Evolutionary conservation across 2,888 invertebrate species (phyloP).

Genomic region (Anagyrus pseudococci): DNA sequence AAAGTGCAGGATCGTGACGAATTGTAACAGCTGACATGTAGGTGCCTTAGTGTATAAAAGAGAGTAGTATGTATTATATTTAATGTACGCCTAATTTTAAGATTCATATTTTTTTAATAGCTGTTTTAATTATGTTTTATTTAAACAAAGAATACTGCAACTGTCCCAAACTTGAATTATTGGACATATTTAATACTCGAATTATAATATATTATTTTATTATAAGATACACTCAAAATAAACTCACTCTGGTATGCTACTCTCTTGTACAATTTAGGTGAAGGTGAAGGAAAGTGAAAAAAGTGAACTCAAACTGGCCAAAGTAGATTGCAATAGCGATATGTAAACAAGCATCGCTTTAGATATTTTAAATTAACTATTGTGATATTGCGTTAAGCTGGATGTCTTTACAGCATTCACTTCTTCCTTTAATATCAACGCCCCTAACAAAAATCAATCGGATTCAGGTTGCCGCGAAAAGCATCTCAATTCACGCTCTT

Average conservation of each 20-base stretch:
- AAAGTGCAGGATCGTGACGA: slow-evolving; percentile 32
- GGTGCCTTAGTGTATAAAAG: slow-evolving; percentile 26
- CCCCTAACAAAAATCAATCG: too few species aligned
- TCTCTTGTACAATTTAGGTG: not conserved
- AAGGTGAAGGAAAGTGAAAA: not conserved
- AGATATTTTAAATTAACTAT: slow-evolving; percentile 22
- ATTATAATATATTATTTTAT: not conserved
- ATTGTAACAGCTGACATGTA: slow-evolving; percentile 24
- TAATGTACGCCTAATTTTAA: not conserved
- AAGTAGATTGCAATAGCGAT: not conserved
- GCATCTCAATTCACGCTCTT: too few species aligned
- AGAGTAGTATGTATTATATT: not conserved
- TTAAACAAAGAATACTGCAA: too few species aligned
- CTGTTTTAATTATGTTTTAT: not conserved
- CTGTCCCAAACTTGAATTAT: not conserved
- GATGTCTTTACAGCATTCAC: slow-evolving; percentile 5
- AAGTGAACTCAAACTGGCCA: not conserved
- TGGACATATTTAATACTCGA: not conserved
- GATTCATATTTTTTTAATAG: not conserved
- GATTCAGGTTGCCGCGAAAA: too few species aligned
- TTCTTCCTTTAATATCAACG: slow-evolving; percentile 5
- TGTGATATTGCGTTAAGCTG: slow-evolving; percentile 22
- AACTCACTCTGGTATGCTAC: not conserved
- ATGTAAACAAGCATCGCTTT: not conserved
- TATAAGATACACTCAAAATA: not conserved